These are phyloP conservation scores for Isoperla grammatica DNA, from an alignment of 2,888 invertebrate species.

Conservation along the genomic window DNA sequence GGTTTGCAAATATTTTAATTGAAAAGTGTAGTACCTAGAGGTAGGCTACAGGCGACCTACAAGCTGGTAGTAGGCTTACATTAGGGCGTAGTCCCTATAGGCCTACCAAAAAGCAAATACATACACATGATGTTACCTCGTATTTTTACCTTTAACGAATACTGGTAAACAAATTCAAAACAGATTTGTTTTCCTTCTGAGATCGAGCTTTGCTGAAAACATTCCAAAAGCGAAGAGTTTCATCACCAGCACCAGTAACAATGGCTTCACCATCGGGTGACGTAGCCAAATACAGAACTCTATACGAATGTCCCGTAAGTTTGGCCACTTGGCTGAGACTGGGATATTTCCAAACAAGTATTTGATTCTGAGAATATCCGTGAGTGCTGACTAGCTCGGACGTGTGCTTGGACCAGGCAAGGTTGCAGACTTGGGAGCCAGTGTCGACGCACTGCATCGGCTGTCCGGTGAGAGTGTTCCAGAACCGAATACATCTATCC, in stretches of 20 bases:
- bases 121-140: no score
- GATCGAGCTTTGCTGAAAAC: conserved; percentile 96
- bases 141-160: conserved; percentile 54
- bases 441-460: conserved; percentile 98
- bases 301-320: conserved; percentile 91
- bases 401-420: conserved; percentile 98
- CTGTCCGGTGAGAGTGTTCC: conserved; percentile 97
- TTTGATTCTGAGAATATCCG: conserved; percentile 98
- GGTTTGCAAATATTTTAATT: no score
- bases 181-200: conserved; percentile 88
- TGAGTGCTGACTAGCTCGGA: conserved; percentile 89
- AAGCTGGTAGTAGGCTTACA: no score
- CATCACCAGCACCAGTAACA: conserved; percentile 97
- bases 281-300: conserved; percentile 91
- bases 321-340: conserved; percentile 94
- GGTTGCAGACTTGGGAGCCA: conserved; percentile 96
- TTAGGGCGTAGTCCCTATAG: no score
- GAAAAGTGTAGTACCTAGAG: no score
- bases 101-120: no score
- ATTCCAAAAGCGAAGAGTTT: conserved; percentile 97
- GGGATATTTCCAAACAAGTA: conserved; percentile 98
- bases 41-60: no score
- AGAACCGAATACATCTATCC: conserved; percentile 92
- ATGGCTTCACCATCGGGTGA: conserved; percentile 98
- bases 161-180: conserved; percentile 86